Evolutionary conservation across 2,888 invertebrate species (phyloP), one percentile per base, ranked within the genome.

Genomic region (Lamproptera curius): DNA sequence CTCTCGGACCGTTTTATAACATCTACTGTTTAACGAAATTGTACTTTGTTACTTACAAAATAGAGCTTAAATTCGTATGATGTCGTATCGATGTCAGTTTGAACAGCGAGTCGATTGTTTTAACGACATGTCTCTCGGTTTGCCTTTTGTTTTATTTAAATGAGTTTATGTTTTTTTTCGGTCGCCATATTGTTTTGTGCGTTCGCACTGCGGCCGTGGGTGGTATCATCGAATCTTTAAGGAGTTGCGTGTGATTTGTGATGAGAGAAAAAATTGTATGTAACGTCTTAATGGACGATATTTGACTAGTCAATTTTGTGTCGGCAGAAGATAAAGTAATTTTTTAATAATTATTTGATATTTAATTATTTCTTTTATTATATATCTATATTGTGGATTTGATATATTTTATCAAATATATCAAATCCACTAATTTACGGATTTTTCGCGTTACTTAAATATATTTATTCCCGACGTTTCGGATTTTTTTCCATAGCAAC

Each of bases 101-200:
- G 65, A 70, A 72, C 61, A 49, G 28, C 46, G 28, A 67, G 57
- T 79, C 84, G 76, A 87, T 87, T 87, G 86, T 87, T 87, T 86
- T 84, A 85, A 84, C 73, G 83, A 77, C 80, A 73, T 82, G 81
- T 85, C 85, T 83, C 76, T 77, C 76, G 72, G 71, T 71, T 70
- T 77, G n/a, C n/a, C 83, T 85, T 84, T 85, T 86, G 84, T 85
- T 85, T 86, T 85, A 85, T 86, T 86, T 84, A 87, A 84, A 64
- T 69, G 70, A 73, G 75, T 76, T 71, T 72, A 13, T 58, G 73
- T 75, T 76, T 78, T 73, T 73, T 67, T 65, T 49, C 38, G 37
- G 31, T 70, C 67, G 61, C 65, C 69, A 70, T 67, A 65, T 61
- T 66, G 61, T 64, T 61, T 59, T 61, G 67, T 66, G 62, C 58